phyloP scores from a whole-genome alignment of 2,888 invertebrate genomes.

The Nomada flava region DNA sequence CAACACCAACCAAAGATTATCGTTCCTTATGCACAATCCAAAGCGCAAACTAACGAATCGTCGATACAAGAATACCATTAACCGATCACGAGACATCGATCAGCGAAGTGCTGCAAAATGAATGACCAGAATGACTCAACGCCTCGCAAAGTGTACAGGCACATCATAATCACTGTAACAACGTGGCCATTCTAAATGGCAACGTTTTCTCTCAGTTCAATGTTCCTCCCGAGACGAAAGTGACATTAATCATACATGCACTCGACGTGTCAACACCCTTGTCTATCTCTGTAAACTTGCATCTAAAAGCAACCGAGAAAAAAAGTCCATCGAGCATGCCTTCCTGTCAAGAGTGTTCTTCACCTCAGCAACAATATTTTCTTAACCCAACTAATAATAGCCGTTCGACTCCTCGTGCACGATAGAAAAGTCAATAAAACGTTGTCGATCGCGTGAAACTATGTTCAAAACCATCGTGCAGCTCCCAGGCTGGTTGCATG shows the following conservation, averaged over 20 bases:
- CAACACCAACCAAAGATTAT: too few relatives aligned
- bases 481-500: not conserved
- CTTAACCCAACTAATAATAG: slow-evolving; percentile 6
- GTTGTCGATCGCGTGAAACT: slow-evolving; percentile 16
- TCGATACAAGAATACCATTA: not conserved
- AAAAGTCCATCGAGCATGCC: not conserved
- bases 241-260: slow-evolving; percentile 12
- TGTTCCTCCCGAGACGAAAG: slow-evolving; percentile 6
- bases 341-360: not conserved
- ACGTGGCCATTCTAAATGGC: not conserved
- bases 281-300: too few relatives aligned
- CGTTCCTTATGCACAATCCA: too few relatives aligned
- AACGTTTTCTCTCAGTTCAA: not conserved
- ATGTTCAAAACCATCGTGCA: not conserved
- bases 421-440: slow-evolving; percentile 42
- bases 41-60: not conserved
- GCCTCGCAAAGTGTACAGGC: not conserved
- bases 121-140: not conserved
- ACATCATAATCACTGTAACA: slow-evolving; percentile 1
- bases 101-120: not conserved
- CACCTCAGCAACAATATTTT: slow-evolving; percentile 13
- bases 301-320: too few relatives aligned
- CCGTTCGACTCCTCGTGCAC: not conserved
- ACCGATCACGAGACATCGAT: not conserved
- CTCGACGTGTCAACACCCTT: slow-evolving; percentile 17